Evolutionary conservation across 2,113 vertebrate species (phyloP), one percentile per base, ranked within the genome.

Genomic region (Protobothrops mucrosquamatus): DNA sequence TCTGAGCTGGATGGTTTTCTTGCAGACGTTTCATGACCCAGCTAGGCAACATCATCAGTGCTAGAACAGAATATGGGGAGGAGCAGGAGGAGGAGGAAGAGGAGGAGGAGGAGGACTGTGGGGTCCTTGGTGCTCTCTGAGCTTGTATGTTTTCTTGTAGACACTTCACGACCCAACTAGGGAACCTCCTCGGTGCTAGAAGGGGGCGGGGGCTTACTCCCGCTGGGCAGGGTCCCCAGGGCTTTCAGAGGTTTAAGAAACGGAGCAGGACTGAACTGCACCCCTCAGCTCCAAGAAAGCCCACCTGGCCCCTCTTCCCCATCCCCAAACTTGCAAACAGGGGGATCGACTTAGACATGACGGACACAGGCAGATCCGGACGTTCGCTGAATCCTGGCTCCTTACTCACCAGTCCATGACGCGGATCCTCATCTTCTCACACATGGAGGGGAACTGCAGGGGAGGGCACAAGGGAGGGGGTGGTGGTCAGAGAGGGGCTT

Each of bases 371-470:
- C 3, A 1, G 57, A 26, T 10, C 59, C 3, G 3, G 3, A 6
- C 7, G 12, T n/a, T 6, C 8, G 1, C 1, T 10, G 24, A 6
- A 0, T 3, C 55, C 9, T n/a, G 51, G 2, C 12, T 29, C 29
- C 26, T 26, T 10, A 95, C 98, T 98, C 94, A 99, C 99, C 99
- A 99, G 97, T 99, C 99, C 0, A 98, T 96, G 92, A 99, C 96
- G 0, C 99, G 98, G 97, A 99, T 98, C 96, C 98, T 98, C 98
- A 99, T 98, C 97, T 98, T 99, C 97, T 99, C 99, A 61, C 99
- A 99, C 99, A 99, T 99, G 93, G 99, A 99, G 3, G 99, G 99
- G 96, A 99, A 99, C 99, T 99, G 95, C 0, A 93, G 39, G 89
- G 34, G 94, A 24, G 95, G 89, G 51, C 0, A 93, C 12, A 26